Percentiles rank a stretch among this genome's conserved stretches.
phyloP scores from a whole-genome alignment of 2,888 invertebrate species.

The Gisinianus flammeolus region DNA sequence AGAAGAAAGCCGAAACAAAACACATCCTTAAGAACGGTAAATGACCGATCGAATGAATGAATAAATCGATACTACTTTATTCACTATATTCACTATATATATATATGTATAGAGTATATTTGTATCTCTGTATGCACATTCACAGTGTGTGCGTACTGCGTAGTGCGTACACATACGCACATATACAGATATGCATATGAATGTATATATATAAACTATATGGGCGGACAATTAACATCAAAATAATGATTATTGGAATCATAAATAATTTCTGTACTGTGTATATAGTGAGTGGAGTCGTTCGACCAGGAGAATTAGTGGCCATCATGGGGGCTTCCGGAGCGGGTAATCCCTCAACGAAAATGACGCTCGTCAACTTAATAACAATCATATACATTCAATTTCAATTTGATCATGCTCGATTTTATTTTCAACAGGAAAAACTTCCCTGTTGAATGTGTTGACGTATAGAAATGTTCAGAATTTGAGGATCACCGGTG shows the following conservation, averaged over 20 bases:
- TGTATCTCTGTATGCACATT: background rate
- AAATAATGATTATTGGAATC: too few relatives aligned
- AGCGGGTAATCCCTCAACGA: too few relatives aligned
- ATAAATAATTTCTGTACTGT: background rate
- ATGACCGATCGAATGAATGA: background rate
- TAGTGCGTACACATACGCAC: too few relatives aligned
- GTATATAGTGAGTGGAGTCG: slow-evolving; percentile 76
- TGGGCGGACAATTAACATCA: too few relatives aligned
- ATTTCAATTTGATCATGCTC: background rate
- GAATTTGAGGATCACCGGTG: slow-evolving; percentile 68
- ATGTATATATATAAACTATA: too few relatives aligned
- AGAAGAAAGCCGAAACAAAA: slow-evolving; percentile 37
- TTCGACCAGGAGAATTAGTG: slow-evolving; percentile 82
- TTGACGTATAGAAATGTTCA: slow-evolving; percentile 78
- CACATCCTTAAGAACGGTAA: slow-evolving; percentile 50
- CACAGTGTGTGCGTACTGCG: background rate
- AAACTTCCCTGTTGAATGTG: slow-evolving; percentile 90
- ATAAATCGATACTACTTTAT: too few relatives aligned
- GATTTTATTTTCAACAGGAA: slow-evolving; percentile 66
- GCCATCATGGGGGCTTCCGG: slow-evolving; percentile 90
- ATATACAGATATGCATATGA: too few relatives aligned
- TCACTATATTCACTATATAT: too few relatives aligned
- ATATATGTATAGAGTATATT: too few relatives aligned
- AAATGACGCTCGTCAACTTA: too few relatives aligned
- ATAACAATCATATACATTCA: background rate